Evolutionary conservation across 2,113 vertebrate species (phyloP), one percentile per base, ranked within the genome.

Genomic region (Pteronura brasiliensis): DNA sequence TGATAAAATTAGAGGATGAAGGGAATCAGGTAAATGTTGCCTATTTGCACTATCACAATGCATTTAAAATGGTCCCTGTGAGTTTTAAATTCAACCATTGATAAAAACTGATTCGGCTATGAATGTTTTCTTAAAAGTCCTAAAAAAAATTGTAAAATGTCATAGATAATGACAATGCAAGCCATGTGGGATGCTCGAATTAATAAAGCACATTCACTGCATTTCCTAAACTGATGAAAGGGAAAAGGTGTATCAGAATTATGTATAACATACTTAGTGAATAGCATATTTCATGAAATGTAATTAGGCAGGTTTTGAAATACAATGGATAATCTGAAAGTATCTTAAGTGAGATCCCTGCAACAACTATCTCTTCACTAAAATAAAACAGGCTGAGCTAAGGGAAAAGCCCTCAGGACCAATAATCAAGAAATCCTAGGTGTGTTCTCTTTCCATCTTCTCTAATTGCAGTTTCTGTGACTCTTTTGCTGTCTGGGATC

Each of bases 1-100:
- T 88, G 91, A 96, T 88, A 97, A 96, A 98, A 98, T 98, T 96
- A 97, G 86, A 97, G 61, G 72, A 97, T 88, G 82, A 96, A 96
- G 29, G 67, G 74, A 96, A 97, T 96, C 93, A 87, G 88, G 94
- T 96, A 97, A 96, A 97, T 71, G 93, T 96, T 96, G 77, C 72
- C 65, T 88, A 88, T 97, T 93, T 97, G 72, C 77, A 96, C 61
- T 89, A 94, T 90, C 90, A 97, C 77, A 96, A 94, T 95, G 77
- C 79, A 85, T 97, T 97, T 96, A 84, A 98, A 92, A 87, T 49
- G 29, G 55, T 88, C 59, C 72, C 93, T 82, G 55, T 13, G 67
- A 96, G 96, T 95, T 98, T 95, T 93, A 96, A 91, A 96, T 96
- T 97, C 85, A 96, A 80, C 84, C 81, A 84, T 81, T 96, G 94